phyloP scores from a whole-genome alignment of 1,140 invertebrate species.

The Rhagoletis pomonella region DNA sequence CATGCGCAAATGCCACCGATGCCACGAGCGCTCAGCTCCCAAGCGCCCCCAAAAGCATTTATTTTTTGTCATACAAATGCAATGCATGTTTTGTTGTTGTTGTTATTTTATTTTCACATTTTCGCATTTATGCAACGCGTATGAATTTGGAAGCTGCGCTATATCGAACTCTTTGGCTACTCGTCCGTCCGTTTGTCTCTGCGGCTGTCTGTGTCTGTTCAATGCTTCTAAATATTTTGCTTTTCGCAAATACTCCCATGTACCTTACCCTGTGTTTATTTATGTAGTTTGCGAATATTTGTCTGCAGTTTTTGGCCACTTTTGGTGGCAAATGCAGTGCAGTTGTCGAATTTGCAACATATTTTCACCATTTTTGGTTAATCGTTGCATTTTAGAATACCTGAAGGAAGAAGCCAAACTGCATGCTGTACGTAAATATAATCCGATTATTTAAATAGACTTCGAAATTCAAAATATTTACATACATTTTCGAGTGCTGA shows the following conservation, averaged over 20 bases:
- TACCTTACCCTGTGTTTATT: not conserved
- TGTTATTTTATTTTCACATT: not conserved
- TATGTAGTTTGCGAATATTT: constrained; percentile 45
- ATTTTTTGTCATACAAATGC: constrained; percentile 36
- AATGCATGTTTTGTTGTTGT: not conserved
- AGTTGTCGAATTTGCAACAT: constrained; percentile 29
- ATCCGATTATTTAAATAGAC: not conserved
- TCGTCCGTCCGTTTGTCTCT: not conserved
- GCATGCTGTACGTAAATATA: not conserved
- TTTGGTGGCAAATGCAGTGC: constrained; percentile 48
- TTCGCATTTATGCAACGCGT: constrained; percentile 42
- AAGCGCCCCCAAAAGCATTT: constrained; percentile 37
- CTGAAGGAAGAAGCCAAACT: not conserved
- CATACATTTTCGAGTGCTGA: not conserved
- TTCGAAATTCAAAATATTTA: not conserved
- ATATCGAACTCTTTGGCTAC: not conserved
- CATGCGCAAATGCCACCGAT: constrained; percentile 43
- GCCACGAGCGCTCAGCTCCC: constrained; percentile 34
- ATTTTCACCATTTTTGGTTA: constrained; percentile 30
- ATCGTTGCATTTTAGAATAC: not conserved
- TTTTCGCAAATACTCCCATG: not conserved
- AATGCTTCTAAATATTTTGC: not conserved
- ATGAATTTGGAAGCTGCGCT: constrained; percentile 7
- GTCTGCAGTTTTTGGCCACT: constrained; percentile 44
- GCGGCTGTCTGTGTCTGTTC: not conserved